Base-by-base conservation (phyloP, 2,113 vertebrate genomes). In the Poecile atricapillus region DNA sequence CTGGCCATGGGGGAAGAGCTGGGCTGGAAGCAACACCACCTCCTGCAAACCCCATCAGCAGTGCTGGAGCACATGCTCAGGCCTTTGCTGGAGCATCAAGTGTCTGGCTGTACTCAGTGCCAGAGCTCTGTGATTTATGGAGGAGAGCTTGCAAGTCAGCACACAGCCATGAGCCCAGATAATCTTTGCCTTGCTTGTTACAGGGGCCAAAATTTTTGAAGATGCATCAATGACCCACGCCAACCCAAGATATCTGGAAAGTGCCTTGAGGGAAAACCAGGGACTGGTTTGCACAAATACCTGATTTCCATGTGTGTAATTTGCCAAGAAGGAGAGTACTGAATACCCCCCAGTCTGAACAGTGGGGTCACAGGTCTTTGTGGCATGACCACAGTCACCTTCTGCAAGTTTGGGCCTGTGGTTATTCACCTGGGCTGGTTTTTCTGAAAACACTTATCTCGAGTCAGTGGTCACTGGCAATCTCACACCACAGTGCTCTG, bases 261-360 rank as follows among this genome's bases (percentile, higher is more conserved):
- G n/a, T 1, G 13, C 93, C 92, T 49, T 74, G 80, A 94, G 89
- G 89, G 83, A 86, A 97, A 94, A 90, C 19, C 91, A 94, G 79
- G 35, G 30, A 21, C 62, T 71, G 44, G 83, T 60, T 74, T 83
- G 76, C 35, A 78, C 87, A 95, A 83, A 80, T 56, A 69, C 33
- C 49, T 41, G 53, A 71, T 85, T 85, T 79, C 47, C 55, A 83
- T n/a, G 35, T 1, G 0, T 7, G 41, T 33, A 21, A 47, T 63
- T 37, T 90, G 85, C 46, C 79, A 94, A 41, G 15, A 23, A 49
- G 35, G 56, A 63, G 37, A 75, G 67, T 9, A 76, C 60, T 53
- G 60, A 64, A 64, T 28, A 35, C 5, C 2, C 23, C 8, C 4
- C 39, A 30, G 15, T 22, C 21, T 50, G 30, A 89, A 47, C 0